Evolutionary conservation across 2,797 vertebrate species (phyloP), one percentile per base, ranked within the genome.

Genomic region (Poecilia picta): DNA sequence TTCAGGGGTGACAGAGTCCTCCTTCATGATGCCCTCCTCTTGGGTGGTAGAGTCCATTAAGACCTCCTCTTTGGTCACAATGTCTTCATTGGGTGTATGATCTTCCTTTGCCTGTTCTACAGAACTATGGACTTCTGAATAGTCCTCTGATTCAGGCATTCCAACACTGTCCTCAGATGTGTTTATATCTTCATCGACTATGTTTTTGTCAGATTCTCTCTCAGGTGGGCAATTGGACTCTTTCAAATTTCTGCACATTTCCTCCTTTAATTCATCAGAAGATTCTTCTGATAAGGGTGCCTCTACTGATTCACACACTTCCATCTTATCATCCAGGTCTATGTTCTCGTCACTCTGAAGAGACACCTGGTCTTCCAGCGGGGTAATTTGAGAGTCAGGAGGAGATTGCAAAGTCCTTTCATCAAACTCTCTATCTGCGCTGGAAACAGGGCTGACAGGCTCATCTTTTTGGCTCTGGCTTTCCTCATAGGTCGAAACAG

Each of bases 321-420:
- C 87, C 88, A 90, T 88, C 70, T 79, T 8, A 0, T 90, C 87
- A 2, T 85, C 82, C 41, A 79, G 71, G 23, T 87, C 85, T 0
- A 23, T 73, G 15, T 71, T 74, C 8, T 90, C 78, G 0, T 87
- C 79, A 46, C 80, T 33, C 8, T 72, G 76, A 3, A 87, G 87
- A 81, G 94, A 92, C 68, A 8, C 46, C 4, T 2, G 75, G 53
- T 84, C 83, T 39, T 90, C 91, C 23, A 76, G 46, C 8, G 23
- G 68, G 43, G 64, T 55, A 3, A 73, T 75, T 4, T 72, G 85
- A 45, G 83, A 81, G 68, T 81, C 70, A 8, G 79, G 73, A 5
- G 79, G 84, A 1, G 81, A 82, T 0, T 47, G 81, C 3, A 82
- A 82, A 16, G 39, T 11, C 23, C 43, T 82, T 46, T 81, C 72